Evolutionary conservation across 2,113 vertebrate genomes (phyloP), one percentile per base, ranked within the genome.

Genomic region (Cheirogaleus medius): DNA sequence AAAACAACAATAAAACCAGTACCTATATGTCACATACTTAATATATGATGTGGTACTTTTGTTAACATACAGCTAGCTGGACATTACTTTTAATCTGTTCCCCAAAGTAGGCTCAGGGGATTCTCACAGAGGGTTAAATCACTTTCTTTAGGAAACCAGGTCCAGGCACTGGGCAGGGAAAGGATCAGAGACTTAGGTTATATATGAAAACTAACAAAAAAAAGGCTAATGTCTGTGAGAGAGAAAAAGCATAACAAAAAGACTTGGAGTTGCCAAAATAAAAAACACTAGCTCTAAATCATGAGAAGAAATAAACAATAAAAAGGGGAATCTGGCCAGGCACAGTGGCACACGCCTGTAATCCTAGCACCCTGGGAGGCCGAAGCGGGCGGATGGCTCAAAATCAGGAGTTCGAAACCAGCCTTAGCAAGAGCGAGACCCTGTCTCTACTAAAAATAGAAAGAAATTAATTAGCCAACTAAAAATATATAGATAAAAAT

Each of bases 1-100:
- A 78, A 94, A 92, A 52, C 18, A 81, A 85, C 11, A 85, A 82
- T 14, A 85, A 97, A 95, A 89, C 42, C 8, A 85, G n/a, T 81
- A 81, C 34, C 60, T 80, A 7, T 64, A 66, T 42, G 47, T 44
- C 18, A 80, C n/a, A 90, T n/a, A 87, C 20, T 80, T 78, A 87
- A 76, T 34, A 91, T 47, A 85, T 21, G 87, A 68, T 56, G 21
- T 74, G 58, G 37, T 8, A 52, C 17, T 82, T 95, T 44, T 86
- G 18, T 42, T 64, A 90, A 92, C 27, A 88, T n/a, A 91, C 23
- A 95, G 9, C 27, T 71, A 95, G 9, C 27, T 77, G 12, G 74
- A 86, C 21, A 87, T 86, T 81, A 92, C 20, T 97, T 89, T 90
- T 78, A 71, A 44, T 73, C 52, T 69, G n/a, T 29, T 92, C 11